phyloP scores from a whole-genome alignment of 2,113 vertebrate genomes.

The Dromiciops gliroides region DNA sequence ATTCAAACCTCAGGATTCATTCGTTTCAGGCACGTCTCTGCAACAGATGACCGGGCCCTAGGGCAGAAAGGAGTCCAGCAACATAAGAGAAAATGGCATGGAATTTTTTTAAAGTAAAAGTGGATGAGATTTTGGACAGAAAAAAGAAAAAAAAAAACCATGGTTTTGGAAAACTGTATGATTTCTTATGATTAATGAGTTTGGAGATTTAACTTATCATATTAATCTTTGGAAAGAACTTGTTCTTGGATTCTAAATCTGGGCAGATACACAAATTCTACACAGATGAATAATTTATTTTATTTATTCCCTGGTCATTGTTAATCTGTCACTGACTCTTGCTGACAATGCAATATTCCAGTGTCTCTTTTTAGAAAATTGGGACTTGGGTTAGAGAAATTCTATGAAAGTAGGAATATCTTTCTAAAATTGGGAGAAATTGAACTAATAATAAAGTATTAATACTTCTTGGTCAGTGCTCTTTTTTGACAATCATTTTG shows the following conservation, averaged over 20 bases:
- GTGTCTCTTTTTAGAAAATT: background rate
- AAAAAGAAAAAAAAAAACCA: background rate
- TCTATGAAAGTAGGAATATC: conserved; percentile 4
- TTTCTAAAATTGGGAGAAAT: conserved; percentile 21
- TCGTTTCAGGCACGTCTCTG: background rate
- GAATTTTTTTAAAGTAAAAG: conserved; percentile 5
- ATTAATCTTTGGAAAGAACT: background rate
- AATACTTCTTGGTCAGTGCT: conserved; percentile 16
- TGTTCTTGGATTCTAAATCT: conserved; percentile 38
- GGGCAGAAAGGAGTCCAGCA: background rate
- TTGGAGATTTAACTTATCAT: background rate
- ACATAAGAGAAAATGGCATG: conserved; percentile 23
- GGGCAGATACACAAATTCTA: background rate
- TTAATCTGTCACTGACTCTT: conserved; percentile 9
- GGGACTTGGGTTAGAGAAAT: background rate
- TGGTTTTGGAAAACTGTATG: background rate
- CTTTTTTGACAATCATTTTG: background rate
- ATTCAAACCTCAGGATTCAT: background rate
- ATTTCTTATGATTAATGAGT: background rate
- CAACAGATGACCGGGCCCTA: background rate
- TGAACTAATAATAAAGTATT: conserved; percentile 16
- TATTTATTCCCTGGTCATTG: background rate
- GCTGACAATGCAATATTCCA: background rate
- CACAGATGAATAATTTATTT: background rate
- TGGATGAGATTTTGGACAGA: background rate